Percentiles rank a stretch among this genome's conserved stretches.
phyloP scores from a whole-genome alignment of 2,113 vertebrate species.

The Dunckerocampus dactyliophorus region DNA sequence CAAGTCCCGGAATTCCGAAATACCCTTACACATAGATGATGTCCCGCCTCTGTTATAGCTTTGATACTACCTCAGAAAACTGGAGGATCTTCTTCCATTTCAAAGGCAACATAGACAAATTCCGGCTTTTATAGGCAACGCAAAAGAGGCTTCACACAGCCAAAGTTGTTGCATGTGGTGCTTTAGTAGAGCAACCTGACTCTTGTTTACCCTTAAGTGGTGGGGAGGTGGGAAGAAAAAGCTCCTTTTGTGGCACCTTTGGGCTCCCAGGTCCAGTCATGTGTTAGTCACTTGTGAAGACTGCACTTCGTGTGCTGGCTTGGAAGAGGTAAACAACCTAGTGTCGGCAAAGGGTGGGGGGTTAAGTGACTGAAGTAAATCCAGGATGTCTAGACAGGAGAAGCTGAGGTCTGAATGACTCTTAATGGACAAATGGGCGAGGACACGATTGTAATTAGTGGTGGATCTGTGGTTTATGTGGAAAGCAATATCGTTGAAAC shows the following conservation, averaged over 20 bases:
- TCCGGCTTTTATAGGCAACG: not conserved
- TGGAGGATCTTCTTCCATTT: too few relatives aligned
- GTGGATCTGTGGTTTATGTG: not conserved
- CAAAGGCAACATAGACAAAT: too few relatives aligned
- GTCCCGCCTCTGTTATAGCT: too few relatives aligned
- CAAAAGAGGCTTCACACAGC: conserved; percentile 8
- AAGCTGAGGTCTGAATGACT: conserved; percentile 22
- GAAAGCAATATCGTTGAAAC: not conserved
- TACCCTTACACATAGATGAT: too few relatives aligned
- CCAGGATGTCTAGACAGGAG: conserved; percentile 36
- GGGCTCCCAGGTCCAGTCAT: conserved; percentile 36
- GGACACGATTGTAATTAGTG: not conserved
- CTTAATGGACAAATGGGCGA: conserved; percentile 1
- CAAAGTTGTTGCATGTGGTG: conserved; percentile 2
- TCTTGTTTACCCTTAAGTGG: conserved; percentile 36
- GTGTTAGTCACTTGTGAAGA: conserved; percentile 38
- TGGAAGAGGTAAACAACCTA: conserved; percentile 17
- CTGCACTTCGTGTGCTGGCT: conserved; percentile 18
- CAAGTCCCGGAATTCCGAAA: too few relatives aligned
- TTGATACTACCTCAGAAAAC: too few relatives aligned
- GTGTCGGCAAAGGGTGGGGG: conserved; percentile 6
- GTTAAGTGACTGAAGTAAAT: conserved; percentile 7
- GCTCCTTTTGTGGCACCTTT: conserved; percentile 21
- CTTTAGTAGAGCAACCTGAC: conserved; percentile 49
- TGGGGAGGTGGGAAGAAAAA: conserved; percentile 19